Base-by-base conservation (phyloP, 1,140 invertebrate species). In the Macrosteles quadrilineatus region DNA sequence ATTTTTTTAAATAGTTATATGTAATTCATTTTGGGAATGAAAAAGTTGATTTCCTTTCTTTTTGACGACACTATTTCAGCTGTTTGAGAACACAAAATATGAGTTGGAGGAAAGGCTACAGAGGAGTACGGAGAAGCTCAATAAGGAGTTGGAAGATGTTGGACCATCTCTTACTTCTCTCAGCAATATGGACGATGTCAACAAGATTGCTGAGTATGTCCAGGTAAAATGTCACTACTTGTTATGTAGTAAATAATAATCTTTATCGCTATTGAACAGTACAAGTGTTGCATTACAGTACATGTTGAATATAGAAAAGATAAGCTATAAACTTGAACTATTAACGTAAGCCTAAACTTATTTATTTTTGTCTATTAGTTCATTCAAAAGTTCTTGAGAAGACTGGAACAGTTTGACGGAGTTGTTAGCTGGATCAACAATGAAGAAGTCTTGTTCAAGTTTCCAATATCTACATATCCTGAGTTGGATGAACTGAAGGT, bases 401-500 rank as follows among this genome's bases (percentile, higher is more conserved):
- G 89, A 74, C 80, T 97, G 19, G 84, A 87, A 72, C 86, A 88
- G 63, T 88, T 92, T 72, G 85, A 91, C 73, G 85, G 89, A 71
- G 83, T 89, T 73, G 88, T 93, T 25, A 76, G 82, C 2, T 96
- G 93, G 93, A 94, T 97, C 47, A 96, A 96, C 81, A 88, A 90
- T 75, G 94, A 97, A 84, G 94, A 97, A 85, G 81, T 81, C 9
- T 84, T 95, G 1, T 94, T 96, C 75, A 92, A 94, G 78, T 91
- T 94, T 76, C 89, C 90, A 1, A 75, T 88, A 47, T 88, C 89
- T 0, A 79, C 82, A 30, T 97, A 91, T 80, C 85, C 88, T 4
- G 89, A 91, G 72, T 84, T 95, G 32, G 88, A 90, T 73, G 88
- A 93, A 73, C 77, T 91, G 27, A 89, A 88, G 78, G 85, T 85